phyloP scores from a whole-genome alignment of 2,113 vertebrate species.

The Sorex fumeus region DNA sequence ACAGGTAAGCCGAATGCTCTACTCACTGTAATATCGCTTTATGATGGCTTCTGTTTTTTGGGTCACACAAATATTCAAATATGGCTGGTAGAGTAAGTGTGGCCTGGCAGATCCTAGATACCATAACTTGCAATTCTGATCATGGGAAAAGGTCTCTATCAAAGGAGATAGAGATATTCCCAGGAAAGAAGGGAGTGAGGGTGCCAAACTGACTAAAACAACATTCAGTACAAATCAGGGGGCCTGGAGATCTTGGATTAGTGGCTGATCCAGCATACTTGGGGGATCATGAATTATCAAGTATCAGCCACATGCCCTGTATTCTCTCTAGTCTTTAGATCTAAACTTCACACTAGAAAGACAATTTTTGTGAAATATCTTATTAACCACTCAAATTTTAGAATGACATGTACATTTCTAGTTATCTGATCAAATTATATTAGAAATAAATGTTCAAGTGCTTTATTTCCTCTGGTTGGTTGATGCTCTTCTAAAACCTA shows the following conservation, averaged over 20 bases:
- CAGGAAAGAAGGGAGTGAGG: neutral
- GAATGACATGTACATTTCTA: constrained; percentile 48
- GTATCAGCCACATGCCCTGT: no score
- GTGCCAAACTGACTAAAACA: neutral
- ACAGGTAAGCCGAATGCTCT: no score
- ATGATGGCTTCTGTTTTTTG: neutral
- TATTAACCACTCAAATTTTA: constrained; percentile 11
- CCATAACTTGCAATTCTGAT: neutral
- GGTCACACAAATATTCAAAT: neutral
- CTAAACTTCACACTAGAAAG: neutral
- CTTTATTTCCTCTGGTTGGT: constrained; percentile 38
- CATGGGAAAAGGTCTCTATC: neutral
- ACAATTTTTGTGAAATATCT: constrained; percentile 45
- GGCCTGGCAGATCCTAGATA: neutral
- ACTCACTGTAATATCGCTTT: no score
- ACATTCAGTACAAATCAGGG: no score
- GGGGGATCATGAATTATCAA: no score
- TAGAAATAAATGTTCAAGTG: neutral
- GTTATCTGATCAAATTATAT: constrained; percentile 4
- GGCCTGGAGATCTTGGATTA: no score
- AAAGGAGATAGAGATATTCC: neutral
- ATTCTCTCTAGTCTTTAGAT: no score
- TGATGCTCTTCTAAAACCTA: constrained; percentile 24
- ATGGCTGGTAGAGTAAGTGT: neutral
- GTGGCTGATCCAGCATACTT: no score